Conservation (phyloP, 2,888 invertebrate species). For the Celastrina argiolus region DNA sequence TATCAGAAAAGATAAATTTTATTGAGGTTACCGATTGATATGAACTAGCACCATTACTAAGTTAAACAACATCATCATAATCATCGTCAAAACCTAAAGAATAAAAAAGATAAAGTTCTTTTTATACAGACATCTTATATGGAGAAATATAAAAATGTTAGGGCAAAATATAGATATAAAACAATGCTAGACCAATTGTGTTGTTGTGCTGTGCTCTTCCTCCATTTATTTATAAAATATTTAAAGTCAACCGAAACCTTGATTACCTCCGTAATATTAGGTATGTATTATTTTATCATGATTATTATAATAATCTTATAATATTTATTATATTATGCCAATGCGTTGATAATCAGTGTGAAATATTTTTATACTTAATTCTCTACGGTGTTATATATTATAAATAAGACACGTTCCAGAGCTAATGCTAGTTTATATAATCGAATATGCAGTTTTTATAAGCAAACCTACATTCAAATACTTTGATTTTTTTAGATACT, state of each 20-base stretch:
- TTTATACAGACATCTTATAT: no score
- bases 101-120: neutral
- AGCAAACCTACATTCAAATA: no score
- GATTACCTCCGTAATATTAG: neutral
- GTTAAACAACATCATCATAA: conserved; percentile 1
- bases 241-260: neutral
- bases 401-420: neutral
- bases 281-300: neutral
- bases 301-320: neutral
- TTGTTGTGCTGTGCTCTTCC: neutral
- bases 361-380: neutral
- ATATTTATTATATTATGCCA: neutral
- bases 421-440: neutral
- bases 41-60: conserved; percentile 5
- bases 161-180: neutral
- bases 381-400: neutral
- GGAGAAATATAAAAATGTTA: no score
- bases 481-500: no score
- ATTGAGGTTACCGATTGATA: conserved; percentile 9
- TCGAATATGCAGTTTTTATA: no score
- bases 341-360: neutral
- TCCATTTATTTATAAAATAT: neutral
- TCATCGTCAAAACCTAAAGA: neutral
- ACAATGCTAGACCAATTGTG: neutral
- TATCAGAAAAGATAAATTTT: conserved; percentile 1